These are phyloP conservation scores for Psephotus haematonotus DNA, from an alignment of 2,113 vertebrate genomes.

Conservation along the genomic window DNA sequence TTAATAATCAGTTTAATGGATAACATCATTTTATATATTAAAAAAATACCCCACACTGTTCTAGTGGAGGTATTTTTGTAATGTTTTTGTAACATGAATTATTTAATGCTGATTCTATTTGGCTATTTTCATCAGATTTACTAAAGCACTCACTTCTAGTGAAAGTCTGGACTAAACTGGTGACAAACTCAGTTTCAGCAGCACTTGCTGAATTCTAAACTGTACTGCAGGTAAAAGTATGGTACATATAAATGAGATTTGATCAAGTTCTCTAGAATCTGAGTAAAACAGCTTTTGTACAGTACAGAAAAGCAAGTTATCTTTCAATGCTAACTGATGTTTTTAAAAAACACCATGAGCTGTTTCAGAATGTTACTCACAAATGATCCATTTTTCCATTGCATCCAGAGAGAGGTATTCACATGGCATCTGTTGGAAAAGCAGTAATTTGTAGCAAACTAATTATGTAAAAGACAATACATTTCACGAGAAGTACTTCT, in stretches of 20 bases:
- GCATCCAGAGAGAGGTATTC: constrained; percentile 97
- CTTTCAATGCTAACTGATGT: neutral
- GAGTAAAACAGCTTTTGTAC: neutral
- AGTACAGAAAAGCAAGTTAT: neutral
- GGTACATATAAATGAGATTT: neutral
- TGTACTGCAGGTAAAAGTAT: neutral
- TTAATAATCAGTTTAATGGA: neutral
- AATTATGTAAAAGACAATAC: neutral
- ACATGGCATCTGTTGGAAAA: constrained; percentile 90
- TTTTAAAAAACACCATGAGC: neutral
- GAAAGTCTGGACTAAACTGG: neutral
- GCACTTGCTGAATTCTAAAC: neutral
- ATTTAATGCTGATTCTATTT: neutral
- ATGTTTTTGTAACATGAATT: neutral
- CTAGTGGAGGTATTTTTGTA: neutral
- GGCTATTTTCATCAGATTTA: neutral
- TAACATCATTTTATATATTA: neutral
- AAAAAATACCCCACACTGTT: neutral
- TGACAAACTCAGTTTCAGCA: neutral
- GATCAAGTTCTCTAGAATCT: neutral
- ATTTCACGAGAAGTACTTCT: neutral
- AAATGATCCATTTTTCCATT: constrained; percentile 99
- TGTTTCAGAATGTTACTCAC: constrained; percentile 80
- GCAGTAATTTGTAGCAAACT: constrained; percentile 11
- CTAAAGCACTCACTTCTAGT: neutral